Evolutionary conservation across 37 sponge, comb jelly and placozoan genomes (phyloP), one percentile per base, ranked within the genome.

Genomic region (Chondrilla cf. caribensis): DNA sequence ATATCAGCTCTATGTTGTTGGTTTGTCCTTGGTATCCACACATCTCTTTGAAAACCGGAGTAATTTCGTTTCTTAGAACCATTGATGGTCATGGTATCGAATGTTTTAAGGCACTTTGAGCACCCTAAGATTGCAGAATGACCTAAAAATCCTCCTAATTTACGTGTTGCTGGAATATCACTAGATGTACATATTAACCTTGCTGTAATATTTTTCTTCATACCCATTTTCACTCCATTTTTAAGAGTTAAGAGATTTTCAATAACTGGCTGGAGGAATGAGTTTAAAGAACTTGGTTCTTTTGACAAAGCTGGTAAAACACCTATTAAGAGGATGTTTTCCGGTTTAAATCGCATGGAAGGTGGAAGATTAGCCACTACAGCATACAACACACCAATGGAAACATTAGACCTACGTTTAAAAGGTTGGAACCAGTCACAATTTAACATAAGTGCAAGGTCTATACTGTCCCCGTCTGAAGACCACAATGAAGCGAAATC

Each of bases 361-460:
- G 35, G 31, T 4, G 70, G 37, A 68, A 68, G 70, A 68, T 68
- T 68, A 3, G 31, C 37, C 21, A 68, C 37, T 21, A 33, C 70
- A 68, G 70, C 70, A 68, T 68, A 68, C 32, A 68, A 18, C 3
- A 28, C 70, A 35, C 70, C 37, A 28, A 68, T 37, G 21, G 70
- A 68, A 68, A 68, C 31, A 28, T 68, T 68, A 28, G 70, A 68
- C 36, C 70, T 28, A 2, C 37, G 70, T 68, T 68, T 68, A 15
- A 68, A 68, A 19, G 70, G 70, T 29, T 68, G 70, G 32, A 68
- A 68, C 70, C 70, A 68, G 31, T 68, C 70, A 68, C 35, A 68
- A 28, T 68, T 68, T 31, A 68, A 37, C 70, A 68, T 68, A 29
- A 68, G 35, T 2, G 35, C 70, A 2, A 68, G 31, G 21, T 68